Evolutionary conservation across 2,888 invertebrate species (phyloP).

Genomic region (Sicus ferrugineus): DNA sequence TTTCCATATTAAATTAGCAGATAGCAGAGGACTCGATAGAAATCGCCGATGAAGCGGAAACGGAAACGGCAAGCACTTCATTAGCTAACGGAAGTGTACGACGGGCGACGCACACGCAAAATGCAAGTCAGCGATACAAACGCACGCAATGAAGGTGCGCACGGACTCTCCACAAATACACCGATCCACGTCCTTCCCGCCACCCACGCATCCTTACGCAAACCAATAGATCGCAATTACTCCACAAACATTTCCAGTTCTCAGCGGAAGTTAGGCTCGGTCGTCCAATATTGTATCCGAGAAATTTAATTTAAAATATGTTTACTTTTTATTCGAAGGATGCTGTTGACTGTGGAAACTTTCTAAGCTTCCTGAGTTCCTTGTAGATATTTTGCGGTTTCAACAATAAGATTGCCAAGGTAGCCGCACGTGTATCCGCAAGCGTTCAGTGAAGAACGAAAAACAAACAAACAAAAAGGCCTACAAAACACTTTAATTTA

Average conservation of each 20-base stretch:
- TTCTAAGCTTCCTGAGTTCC: too few relatives aligned
- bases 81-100: slow-evolving; percentile 19
- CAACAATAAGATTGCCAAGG: too few relatives aligned
- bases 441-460: too few relatives aligned
- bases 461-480: too few relatives aligned
- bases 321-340: too few relatives aligned
- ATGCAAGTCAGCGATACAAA: background rate
- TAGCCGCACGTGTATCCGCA: too few relatives aligned
- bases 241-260: too few relatives aligned
- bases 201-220: background rate
- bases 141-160: background rate
- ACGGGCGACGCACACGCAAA: background rate
- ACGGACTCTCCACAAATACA: background rate
- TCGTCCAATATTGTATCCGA: background rate
- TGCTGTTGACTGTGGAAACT: too few relatives aligned
- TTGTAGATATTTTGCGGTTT: too few relatives aligned
- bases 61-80: slow-evolving; percentile 12
- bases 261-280: background rate
- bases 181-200: background rate
- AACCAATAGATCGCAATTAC: background rate
- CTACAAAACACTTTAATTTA: too few relatives aligned
- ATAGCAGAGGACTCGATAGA: background rate
- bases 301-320: background rate
- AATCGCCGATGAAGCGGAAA: slow-evolving; percentile 16
- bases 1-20: background rate